Evolutionary conservation across 2,113 vertebrate genomes (phyloP), one percentile per base, ranked within the genome.

Genomic region (Pionites leucogaster): DNA sequence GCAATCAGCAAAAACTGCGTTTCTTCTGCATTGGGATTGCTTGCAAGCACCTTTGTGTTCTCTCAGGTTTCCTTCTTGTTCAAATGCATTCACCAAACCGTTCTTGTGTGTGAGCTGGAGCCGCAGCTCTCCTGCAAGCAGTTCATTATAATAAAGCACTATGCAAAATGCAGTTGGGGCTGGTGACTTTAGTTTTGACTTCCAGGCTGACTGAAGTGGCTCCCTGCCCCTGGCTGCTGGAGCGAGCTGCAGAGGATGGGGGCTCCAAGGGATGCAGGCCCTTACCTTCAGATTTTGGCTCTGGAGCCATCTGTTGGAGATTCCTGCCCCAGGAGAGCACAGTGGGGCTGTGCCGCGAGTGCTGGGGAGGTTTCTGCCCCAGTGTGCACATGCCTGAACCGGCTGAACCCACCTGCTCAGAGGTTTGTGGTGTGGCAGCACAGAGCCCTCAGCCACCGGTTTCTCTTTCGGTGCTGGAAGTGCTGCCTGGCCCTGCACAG

Each of bases 341-440:
- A 2, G 13, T 50, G 50, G 27, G 35, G 13, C 8, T 90, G 46
- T 7, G 1, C 27, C 15, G n/a, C 16, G 4, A n/a, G 33, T 44
- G 25, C 42, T 2, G 3, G 31, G 42, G 19, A 64, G 35, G 60
- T 74, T 81, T 87, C 57, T n/a, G 6, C 20, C 24, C 14, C 0
- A 0, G 9, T 0, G 0, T 23, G 69, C 22, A 3, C 25, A 9
- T n/a, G 41, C 18, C 42, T 71, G 71, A 78, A 39, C 41, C 12
- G 8, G 27, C 69, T 39, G 59, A 92, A 81, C 25, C 44, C 69
- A 53, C 55, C 55, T 86, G 46, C n/a, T 64, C 11, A 18, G 81
- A 44, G 50, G 12, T 77, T 81, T 70, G 79, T 42, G 23, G 37
- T 6, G 11, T 6, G 53, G 60, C 13, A 7, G 49, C 7, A 4